A percentile compares a stretch with the other conserved stretches of the same genome.
Conservation (phyloP, 2,888 invertebrate species). For the Steinernema hermaphroditum region DNA sequence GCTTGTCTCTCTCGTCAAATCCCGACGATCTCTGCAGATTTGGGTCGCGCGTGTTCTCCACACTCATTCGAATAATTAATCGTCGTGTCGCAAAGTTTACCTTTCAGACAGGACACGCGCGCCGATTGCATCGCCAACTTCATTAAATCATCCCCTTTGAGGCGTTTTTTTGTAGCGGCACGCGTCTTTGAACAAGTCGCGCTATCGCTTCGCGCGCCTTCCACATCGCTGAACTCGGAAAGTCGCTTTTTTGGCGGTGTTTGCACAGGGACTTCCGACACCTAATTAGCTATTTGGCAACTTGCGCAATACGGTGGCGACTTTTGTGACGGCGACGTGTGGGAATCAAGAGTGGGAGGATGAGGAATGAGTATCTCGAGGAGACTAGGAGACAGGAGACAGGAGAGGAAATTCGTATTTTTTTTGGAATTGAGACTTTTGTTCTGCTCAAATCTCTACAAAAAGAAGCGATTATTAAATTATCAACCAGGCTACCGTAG, state of each 20-base stretch:
- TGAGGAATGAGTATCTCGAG: not conserved
- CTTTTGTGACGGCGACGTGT: too few species aligned
- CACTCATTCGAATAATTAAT: constrained; percentile 14
- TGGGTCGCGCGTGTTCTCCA: constrained; percentile 4
- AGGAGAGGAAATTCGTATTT: too few species aligned
- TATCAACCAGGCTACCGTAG: too few species aligned
- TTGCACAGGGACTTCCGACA: constrained; percentile 14
- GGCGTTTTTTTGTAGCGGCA: not conserved
- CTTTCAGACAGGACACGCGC: constrained; percentile 2
- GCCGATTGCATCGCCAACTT: not conserved
- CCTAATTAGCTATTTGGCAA: constrained; percentile 25
- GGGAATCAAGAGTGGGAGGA: not conserved
- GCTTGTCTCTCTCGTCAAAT: not conserved
- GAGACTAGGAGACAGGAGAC: too few species aligned
- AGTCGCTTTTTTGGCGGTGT: not conserved
- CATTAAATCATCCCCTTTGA: constrained; percentile 17
- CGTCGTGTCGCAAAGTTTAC: constrained; percentile 21
- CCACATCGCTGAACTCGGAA: constrained; percentile 12
- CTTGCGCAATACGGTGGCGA: constrained; percentile 9
- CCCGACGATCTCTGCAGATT: not conserved
- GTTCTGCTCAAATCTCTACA: too few species aligned
- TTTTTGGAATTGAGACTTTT: too few species aligned
- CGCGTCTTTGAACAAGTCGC: constrained; percentile 1
- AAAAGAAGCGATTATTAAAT: too few species aligned
- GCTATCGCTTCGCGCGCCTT: constrained; percentile 6